Evolutionary conservation across 2,797 vertebrate species (phyloP), one percentile per base, ranked within the genome.

Genomic region (Prunella strophiata): DNA sequence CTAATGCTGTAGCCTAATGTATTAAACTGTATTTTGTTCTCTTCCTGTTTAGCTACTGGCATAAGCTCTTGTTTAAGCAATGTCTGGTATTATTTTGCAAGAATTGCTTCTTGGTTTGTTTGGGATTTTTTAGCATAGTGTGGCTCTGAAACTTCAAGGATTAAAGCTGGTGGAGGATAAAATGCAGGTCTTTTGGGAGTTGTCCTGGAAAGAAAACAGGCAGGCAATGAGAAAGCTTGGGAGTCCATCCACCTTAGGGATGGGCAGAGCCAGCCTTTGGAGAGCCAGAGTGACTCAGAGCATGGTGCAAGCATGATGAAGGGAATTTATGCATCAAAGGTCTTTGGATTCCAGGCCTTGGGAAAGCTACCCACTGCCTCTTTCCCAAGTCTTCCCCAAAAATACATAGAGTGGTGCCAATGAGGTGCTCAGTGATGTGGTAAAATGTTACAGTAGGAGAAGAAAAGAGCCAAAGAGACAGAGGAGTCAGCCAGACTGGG

Each of bases 1-100:
- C 45, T 71, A 62, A 50, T 68, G 10, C 1, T 5, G 13, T n/a
- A 89, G 14, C 11, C 11, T 68, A 66, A 38, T 29, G 10, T 14
- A 70, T 43, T 63, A 62, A 63, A 55, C 30, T n/a, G 9, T 32
- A 88, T 67, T 50, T 59, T 52, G 5, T 43, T 54, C 67, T 26
- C 14, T 76, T 75, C 29, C 50, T 68, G 13, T 71, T 94, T 78
- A 67, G 57, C n/a, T 61, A 38, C 16, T 34, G 67, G 52, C 73
- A 59, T 68, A 67, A 94, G 15, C 13, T 83, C 14, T 58, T 77
- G 8, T 85, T 91, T 65, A 78, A 91, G 43, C 38, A 80, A 34
- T 4, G 72, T 51, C 78, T 82, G 21, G 8, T 34, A 34, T 45
- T 82, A 21, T 42, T 93, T 87, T 9, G 10, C 55, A 58, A 68